Conservation (phyloP, 2,113 vertebrate species). For the Hymenochirus boettgeri region DNA sequence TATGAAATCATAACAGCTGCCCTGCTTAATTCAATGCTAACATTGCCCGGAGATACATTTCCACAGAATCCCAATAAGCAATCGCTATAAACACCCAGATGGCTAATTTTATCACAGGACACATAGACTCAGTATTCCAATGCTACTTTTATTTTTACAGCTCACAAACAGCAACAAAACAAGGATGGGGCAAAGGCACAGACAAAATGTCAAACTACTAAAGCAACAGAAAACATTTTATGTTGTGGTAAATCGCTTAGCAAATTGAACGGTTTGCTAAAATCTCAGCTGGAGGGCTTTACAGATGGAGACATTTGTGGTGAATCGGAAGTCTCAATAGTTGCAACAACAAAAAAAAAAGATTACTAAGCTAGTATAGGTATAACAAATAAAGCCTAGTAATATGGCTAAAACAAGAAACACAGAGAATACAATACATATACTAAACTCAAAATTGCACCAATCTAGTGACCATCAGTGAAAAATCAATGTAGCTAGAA, state of each 20-base stretch:
- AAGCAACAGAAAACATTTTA: slow-evolving; percentile 9
- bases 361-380: slow-evolving; percentile 21
- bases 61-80: slow-evolving; percentile 47
- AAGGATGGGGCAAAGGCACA: slow-evolving; percentile 20
- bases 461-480: no score
- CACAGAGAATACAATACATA: no score
- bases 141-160: slow-evolving; percentile 32
- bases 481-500: no score
- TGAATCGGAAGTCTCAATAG: neutral
- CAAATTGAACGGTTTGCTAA: neutral
- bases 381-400: no score
- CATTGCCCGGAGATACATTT: slow-evolving; percentile 54
- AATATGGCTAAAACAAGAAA: no score
- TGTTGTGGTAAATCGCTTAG: neutral
- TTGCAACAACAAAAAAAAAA: slow-evolving; percentile 7
- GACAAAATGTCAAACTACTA: slow-evolving; percentile 40
- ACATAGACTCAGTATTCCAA: slow-evolving; percentile 42
- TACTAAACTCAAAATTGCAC: no score
- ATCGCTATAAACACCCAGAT: slow-evolving; percentile 54
- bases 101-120: slow-evolving; percentile 55
- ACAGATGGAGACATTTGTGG: neutral
- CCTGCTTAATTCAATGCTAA: slow-evolving; percentile 51
- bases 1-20: slow-evolving; percentile 59
- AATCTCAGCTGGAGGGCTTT: slow-evolving; percentile 28
- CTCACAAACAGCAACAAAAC: slow-evolving; percentile 41